phyloP scores from a whole-genome alignment of 1,140 invertebrate genomes.

The Saccostrea cuccullata region DNA sequence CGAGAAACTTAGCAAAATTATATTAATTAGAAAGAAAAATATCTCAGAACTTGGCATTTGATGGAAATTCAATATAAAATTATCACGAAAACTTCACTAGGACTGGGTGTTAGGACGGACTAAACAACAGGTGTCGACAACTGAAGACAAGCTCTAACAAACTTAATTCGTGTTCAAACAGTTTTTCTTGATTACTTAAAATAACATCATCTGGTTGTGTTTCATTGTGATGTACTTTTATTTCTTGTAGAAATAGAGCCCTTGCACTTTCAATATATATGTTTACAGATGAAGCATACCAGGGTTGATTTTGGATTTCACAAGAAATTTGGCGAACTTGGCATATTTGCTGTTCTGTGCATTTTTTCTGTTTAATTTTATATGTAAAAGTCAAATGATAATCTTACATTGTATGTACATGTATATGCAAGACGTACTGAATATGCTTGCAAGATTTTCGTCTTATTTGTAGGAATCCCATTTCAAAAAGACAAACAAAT shows the following conservation, averaged over 20 bases:
- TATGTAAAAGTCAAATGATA: too few relatives aligned
- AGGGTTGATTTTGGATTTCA: too few relatives aligned
- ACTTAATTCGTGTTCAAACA: slow-evolving; percentile 33
- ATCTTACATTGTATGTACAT: too few relatives aligned
- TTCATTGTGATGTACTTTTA: slow-evolving; percentile 34
- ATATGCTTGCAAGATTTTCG: too few relatives aligned
- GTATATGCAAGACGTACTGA: too few relatives aligned
- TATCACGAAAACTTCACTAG: slow-evolving; percentile 1
- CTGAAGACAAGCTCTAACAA: neutral
- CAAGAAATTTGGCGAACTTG: too few relatives aligned
- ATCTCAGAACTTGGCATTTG: slow-evolving; percentile 33
- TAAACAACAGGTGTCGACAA: slow-evolving; percentile 6
- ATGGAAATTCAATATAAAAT: slow-evolving; percentile 34
- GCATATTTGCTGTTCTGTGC: too few relatives aligned
- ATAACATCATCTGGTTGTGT: slow-evolving; percentile 23
- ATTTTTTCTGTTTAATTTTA: too few relatives aligned
- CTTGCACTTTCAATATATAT: neutral
- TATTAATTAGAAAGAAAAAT: slow-evolving; percentile 38
- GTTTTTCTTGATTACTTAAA: slow-evolving; percentile 35
- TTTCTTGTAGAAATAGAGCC: neutral
- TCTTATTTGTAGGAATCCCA: too few relatives aligned
- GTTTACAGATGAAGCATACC: too few relatives aligned
- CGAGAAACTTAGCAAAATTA: slow-evolving; percentile 23
- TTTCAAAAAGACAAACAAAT: too few relatives aligned
- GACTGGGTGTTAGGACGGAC: neutral